Evolutionary conservation across 2,888 invertebrate genomes (phyloP), one percentile per base, ranked within the genome.

Genomic region (Drosophila longiperda): DNA sequence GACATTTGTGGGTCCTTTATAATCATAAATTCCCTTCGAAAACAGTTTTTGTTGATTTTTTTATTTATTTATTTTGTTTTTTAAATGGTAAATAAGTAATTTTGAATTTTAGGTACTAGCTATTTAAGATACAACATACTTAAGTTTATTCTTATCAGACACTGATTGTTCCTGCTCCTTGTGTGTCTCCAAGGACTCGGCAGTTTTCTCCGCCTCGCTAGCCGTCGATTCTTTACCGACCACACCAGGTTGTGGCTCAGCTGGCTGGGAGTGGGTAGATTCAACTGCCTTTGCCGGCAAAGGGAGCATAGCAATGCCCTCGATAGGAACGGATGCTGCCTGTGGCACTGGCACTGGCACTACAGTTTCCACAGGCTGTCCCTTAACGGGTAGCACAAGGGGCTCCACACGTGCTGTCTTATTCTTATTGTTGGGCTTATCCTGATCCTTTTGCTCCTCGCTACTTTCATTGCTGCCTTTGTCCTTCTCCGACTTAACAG

Each of bases 101-200:
- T 65, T 38, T 45, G 55, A 11, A 9, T 33, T 12, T 45, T 45
- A 3, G 20, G 42, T 67, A 65, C 55, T 60, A 53, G 45, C 15
- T 48, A 23, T 58, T 67, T 79, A 83, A 42, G 67, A 69, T 52
- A 86, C 69, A 42, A 64, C 53, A 67, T 87, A 87, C 61, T 87
- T 80, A 15, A 87, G 77, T 61, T 71, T 76, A 36, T 82, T 70
- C 48, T 71, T 80, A 17, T 79, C 68, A 54, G 53, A 40, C 2
- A 40, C 9, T 4, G 45, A 15, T 45, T 45, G 15, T 7, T 15
- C 8, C 20, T 23, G 72, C 32, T 57, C 59, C n/a, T 74, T 77
- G 3, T 60, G 60, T 3, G 74, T 68, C 34, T 55, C 40, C 29
- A 59, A 61, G 20, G 62, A 38, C n/a, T 65, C 74, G 11, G 50